Evolutionary conservation across 2,888 invertebrate species (phyloP), one percentile per base, ranked within the genome.

Genomic region (Melanchra persicariae): DNA sequence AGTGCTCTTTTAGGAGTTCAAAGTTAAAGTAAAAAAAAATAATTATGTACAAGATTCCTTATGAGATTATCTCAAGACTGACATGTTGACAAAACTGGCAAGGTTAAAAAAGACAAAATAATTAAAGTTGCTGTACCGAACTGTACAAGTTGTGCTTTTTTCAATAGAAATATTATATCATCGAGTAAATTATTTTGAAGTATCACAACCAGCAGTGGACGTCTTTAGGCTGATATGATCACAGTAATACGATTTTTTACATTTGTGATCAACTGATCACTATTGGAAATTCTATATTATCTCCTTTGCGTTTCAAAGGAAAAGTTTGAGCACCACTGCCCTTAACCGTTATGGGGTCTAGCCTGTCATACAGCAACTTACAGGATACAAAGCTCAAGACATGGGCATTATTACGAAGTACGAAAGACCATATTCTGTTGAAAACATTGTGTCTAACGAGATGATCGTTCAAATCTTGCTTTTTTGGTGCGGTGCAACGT

Each of bases 281-380:
- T n/a, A n/a, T n/a, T n/a, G n/a, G n/a, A n/a, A n/a, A n/a, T n/a
- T n/a, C n/a, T n/a, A n/a, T n/a, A n/a, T n/a, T n/a, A n/a, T 30
- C 1, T 30, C 30, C 30, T 30, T 0, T 5, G 30, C 30, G 1
- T 30, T 0, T 30, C 30, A 30, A 17, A 10, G 4, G 8, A 52
- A 45, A 70, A 40, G 26, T 40, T 79, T 79, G 77, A 81, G 37
- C 6, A 57, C 26, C 81, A 26, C 43, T 73, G 68, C 26, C 15
- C 22, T 37, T 30, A 34, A 89, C 91, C 91, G 92, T 92, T 92
- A 91, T 69, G 80, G 80, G 82, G 74, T 83, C 82, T 83, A 84
- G 81, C 76, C 79, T 81, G 77, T 64, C 69, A 75, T 66, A 66
- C 57, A 57, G 59, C 55, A 78, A 70, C 62, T 62, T 45, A 68